Percentiles rank a stretch among this genome's conserved stretches.
These are phyloP conservation scores for Shinisaurus crocodilurus DNA, from an alignment of 2,113 vertebrate genomes.

Conservation along the genomic window DNA sequence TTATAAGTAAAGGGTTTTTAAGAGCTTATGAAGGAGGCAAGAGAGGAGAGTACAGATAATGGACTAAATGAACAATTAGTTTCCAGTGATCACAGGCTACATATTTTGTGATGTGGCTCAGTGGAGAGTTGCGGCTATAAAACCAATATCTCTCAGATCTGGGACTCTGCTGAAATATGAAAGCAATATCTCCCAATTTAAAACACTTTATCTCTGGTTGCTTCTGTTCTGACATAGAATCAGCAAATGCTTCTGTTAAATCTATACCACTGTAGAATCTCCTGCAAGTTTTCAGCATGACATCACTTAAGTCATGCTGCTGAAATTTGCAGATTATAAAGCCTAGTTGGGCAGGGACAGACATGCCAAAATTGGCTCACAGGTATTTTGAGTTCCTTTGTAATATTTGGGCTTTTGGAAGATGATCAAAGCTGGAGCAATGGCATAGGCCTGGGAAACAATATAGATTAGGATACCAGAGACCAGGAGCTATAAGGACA, in stretches of 20 bases:
- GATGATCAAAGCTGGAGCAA: neutral
- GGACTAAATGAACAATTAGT: constrained; percentile 54
- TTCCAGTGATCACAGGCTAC: constrained; percentile 47
- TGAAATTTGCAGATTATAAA: neutral
- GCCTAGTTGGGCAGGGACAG: neutral
- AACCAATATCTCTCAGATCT: constrained; percentile 22
- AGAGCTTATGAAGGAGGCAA: constrained; percentile 57
- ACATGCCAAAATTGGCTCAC: neutral
- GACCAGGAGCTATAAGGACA: neutral
- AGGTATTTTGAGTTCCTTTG: neutral
- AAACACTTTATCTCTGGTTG: constrained; percentile 25
- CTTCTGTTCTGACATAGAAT: neutral
- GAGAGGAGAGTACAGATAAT: constrained; percentile 54
- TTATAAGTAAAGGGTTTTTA: constrained; percentile 63
- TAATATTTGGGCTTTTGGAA: neutral
- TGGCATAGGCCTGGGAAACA: neutral
- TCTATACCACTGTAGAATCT: neutral
- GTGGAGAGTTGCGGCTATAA: constrained; percentile 31
- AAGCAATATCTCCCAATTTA: constrained; percentile 10
- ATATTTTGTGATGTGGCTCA: constrained; percentile 25
- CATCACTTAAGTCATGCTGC: neutral
- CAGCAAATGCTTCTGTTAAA: constrained; percentile 37
- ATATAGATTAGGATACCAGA: neutral
- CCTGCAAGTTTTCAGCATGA: neutral
- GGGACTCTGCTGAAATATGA: constrained; percentile 11